Percentiles rank a stretch among this genome's conserved stretches.
These are phyloP conservation scores for Zapus hudsonius DNA, from an alignment of 2,113 vertebrate species.

Conservation along the genomic window DNA sequence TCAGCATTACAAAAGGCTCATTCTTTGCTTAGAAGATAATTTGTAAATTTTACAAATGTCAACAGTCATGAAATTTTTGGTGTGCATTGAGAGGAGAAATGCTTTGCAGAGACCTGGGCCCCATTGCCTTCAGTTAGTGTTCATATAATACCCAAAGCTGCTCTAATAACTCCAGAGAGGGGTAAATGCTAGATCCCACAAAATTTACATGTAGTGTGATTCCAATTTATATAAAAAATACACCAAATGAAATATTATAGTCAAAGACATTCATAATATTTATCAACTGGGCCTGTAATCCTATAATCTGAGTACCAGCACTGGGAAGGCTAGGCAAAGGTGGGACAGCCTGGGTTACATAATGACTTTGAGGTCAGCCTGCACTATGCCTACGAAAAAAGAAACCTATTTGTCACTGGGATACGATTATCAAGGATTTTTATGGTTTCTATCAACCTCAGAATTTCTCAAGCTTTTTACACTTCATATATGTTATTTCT, in stretches of 20 bases:
- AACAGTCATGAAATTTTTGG: conserved; percentile 50
- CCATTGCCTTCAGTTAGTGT: conserved; percentile 25
- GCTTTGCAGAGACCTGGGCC: conserved; percentile 31
- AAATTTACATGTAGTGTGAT: neutral
- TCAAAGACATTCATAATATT: neutral
- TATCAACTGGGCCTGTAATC: neutral
- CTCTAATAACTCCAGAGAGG: neutral
- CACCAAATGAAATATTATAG: neutral
- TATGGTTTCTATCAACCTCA: conserved; percentile 5
- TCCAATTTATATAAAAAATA: conserved; percentile 18
- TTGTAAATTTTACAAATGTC: conserved; percentile 67
- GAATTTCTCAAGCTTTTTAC: conserved; percentile 10
- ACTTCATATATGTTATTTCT: neutral
- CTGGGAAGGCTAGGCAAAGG: neutral
- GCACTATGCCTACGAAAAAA: too few relatives aligned
- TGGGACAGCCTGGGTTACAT: neutral
- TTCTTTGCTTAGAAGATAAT: conserved; percentile 69
- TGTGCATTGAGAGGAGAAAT: conserved; percentile 49
- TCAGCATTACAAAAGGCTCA: conserved; percentile 49
- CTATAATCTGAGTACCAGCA: neutral
- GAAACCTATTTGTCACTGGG: neutral
- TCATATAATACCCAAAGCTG: neutral
- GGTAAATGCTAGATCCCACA: neutral
- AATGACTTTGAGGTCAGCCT: neutral
- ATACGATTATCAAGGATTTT: conserved; percentile 22